Conservation (phyloP, 1,140 invertebrate species). For the Pseudachorutes palmiensis region DNA sequence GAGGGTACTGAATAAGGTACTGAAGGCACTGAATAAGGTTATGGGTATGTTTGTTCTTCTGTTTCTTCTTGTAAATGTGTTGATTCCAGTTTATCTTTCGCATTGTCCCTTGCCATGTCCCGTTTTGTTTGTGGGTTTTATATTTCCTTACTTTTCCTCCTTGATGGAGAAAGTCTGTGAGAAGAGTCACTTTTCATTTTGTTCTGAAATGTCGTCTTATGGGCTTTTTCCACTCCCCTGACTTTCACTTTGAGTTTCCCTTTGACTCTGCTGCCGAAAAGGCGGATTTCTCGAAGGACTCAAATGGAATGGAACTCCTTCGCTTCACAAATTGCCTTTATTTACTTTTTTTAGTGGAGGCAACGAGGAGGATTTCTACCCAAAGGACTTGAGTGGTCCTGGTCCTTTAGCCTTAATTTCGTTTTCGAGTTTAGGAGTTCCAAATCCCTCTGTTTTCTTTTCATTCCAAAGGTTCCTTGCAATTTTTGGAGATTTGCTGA, state of each 20-base stretch:
- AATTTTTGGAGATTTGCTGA: too few relatives aligned
- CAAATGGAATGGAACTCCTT: neutral
- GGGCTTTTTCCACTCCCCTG: conserved; percentile 2
- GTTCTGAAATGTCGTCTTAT: neutral
- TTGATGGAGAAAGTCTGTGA: conserved; percentile 9
- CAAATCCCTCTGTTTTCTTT: too few relatives aligned
- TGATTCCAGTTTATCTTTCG: neutral
- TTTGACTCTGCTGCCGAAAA: neutral
- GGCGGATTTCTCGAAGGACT: neutral
- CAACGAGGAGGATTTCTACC: neutral
- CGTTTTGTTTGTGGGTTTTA: neutral
- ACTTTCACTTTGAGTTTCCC: neutral
- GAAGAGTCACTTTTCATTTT: conserved; percentile 16
- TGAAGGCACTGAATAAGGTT: too few relatives aligned
- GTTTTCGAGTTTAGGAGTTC: too few relatives aligned
- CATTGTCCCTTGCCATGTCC: neutral
- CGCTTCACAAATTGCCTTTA: conserved; percentile 2
- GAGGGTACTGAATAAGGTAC: neutral
- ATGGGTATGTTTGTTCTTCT: too few relatives aligned
- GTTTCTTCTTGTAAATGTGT: neutral
- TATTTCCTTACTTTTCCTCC: neutral
- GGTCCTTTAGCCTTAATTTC: too few relatives aligned
- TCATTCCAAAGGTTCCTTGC: too few relatives aligned
- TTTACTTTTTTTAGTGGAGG: neutral
- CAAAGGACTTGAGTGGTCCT: neutral